These are phyloP conservation scores for Amazona vittata DNA, from an alignment of 2,113 vertebrate species.

Conservation along the genomic window DNA sequence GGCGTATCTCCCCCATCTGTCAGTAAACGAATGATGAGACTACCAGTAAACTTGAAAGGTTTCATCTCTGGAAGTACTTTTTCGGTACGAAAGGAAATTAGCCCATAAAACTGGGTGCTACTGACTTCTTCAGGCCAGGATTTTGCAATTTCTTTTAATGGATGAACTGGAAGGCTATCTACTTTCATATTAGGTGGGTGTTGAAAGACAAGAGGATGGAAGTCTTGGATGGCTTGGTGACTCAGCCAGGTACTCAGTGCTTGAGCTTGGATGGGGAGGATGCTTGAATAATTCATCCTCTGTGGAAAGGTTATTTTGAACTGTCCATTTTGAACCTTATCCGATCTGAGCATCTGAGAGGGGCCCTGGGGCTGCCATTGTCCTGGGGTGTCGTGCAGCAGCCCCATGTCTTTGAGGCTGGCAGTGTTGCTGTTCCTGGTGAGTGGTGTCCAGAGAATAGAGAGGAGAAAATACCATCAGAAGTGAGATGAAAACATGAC, in stretches of 20 bases:
- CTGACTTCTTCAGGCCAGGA: neutral
- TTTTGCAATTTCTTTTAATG: neutral
- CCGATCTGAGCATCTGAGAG: fast-evolving
- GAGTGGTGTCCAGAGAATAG: neutral
- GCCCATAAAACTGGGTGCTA: neutral
- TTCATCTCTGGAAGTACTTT: neutral
- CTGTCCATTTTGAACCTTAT: neutral
- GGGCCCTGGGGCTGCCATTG: neutral
- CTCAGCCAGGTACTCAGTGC: neutral
- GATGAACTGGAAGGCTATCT: neutral
- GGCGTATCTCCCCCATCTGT: neutral
- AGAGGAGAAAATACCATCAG: neutral
- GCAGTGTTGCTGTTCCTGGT: neutral
- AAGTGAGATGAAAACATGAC: neutral
- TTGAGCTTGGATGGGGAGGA: neutral
- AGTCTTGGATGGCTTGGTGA: neutral
- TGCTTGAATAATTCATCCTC: neutral
- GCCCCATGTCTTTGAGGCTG: fast-evolving
- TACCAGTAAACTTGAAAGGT: neutral
- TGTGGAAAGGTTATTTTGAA: neutral
- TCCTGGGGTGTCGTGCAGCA: neutral
- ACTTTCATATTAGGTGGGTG: neutral
- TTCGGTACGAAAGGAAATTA: neutral
- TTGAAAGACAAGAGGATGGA: neutral
- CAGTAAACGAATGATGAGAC: neutral